These are phyloP conservation scores for Actinernus sp. DNA, from an alignment of 92 coral and sea anemone species.

Conservation along the genomic window DNA sequence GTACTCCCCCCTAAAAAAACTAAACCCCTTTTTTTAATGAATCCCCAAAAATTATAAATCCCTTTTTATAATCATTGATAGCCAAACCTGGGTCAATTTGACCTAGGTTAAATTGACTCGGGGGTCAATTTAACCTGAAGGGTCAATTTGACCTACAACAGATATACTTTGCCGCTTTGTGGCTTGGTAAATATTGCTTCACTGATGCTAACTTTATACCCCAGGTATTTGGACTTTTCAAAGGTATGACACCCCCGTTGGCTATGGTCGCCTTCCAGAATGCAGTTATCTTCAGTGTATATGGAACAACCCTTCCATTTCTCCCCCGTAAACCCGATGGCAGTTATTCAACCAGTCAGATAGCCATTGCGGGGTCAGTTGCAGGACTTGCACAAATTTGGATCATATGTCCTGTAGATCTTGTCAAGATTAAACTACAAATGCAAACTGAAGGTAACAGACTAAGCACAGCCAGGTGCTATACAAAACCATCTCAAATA, in stretches of 20 bases:
- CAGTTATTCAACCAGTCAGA: slow-evolving; percentile 40
- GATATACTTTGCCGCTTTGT: neutral
- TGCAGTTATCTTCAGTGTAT: slow-evolving; percentile 75
- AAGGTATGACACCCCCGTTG: slow-evolving; percentile 84
- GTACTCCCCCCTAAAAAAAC: no score
- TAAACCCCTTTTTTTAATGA: no score
- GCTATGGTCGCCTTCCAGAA: slow-evolving; percentile 82
- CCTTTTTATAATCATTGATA: no score
- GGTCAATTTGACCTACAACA: no score
- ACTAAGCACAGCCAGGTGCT: no score
- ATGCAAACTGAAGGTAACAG: slow-evolving; percentile 91
- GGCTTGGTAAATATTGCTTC: neutral
- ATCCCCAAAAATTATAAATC: no score
- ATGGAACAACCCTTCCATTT: slow-evolving; percentile 73
- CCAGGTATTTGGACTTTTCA: slow-evolving; percentile 82
- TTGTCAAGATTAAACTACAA: slow-evolving; percentile 92
- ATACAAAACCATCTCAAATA: no score
- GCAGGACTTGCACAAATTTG: slow-evolving; percentile 85
- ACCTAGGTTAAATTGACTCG: no score
- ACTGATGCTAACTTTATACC: neutral
- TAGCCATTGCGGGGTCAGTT: slow-evolving; percentile 86
- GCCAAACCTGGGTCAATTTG: no score
- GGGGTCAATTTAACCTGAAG: no score
- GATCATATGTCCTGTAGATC: slow-evolving; percentile 82
- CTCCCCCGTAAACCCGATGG: slow-evolving; percentile 44